Evolutionary conservation across 2,113 vertebrate genomes (phyloP), one percentile per base, ranked within the genome.

Genomic region (Poeciliopsis prolifica): DNA sequence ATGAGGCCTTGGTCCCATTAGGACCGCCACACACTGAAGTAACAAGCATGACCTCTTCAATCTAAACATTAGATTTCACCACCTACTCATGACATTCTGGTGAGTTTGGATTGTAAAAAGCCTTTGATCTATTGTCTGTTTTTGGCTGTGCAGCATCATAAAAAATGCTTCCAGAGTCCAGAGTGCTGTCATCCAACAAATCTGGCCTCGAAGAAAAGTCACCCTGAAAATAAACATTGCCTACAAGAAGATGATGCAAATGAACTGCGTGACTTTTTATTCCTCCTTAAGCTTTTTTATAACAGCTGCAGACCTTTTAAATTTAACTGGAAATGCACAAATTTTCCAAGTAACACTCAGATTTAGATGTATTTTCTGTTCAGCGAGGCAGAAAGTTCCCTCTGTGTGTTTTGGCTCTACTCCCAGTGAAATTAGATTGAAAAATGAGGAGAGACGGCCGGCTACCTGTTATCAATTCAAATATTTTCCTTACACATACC

Each of bases 401-500:
- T 82, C 80, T 88, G 84, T 92, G 81, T 91, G 78, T 89, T 78
- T 93, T 92, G 91, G 92, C 92, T 86, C 78, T 11, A 65, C 19
- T 68, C 40, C 66, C 72, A 67, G 73, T 89, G 85, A 87, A 90
- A 89, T 78, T 66, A 78, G 91, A 82, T 88, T 90, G 92, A 88
- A 93, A 92, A 91, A 92, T 82, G 87, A 92, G 85, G 65, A 74
- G 65, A 81, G 89, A 93, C 89, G 88, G 91, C 86, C 78, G 87
- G 85, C 90, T 93, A 94, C 93, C 87, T 94, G 92, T 94, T 95
- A 94, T 94, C 91, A 92, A 89, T 92, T 92, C 72, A 94, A 94
- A 94, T 94, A 94, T 94, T 95, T 94, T 94, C 81, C 86, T 93
- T 95, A 87, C 83, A 92, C 90, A 92, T 93, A 89, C 92, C 89